phyloP scores from a whole-genome alignment of 1,140 invertebrate species.

The Akabosia matsudoensis region DNA sequence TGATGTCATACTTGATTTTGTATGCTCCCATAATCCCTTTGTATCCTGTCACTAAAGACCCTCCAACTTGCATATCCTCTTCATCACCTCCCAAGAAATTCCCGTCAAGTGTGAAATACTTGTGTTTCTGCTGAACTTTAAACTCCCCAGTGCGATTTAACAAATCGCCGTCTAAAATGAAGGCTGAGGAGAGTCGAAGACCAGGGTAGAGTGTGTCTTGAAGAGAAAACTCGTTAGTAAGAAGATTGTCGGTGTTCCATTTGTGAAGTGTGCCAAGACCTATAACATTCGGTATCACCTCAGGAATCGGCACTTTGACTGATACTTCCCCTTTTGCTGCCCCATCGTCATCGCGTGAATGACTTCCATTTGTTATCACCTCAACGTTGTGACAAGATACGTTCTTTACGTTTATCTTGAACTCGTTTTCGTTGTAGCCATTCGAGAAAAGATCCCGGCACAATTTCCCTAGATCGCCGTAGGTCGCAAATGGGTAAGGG shows the following conservation, averaged over 20 bases:
- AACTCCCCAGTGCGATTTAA: neutral
- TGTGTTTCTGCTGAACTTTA: conserved; percentile 59
- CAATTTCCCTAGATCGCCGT: conserved; percentile 91
- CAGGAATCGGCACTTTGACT: conserved; percentile 62
- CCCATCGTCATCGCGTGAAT: conserved; percentile 74
- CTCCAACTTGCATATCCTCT: conserved; percentile 57
- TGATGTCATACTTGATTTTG: neutral
- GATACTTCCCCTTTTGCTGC: neutral
- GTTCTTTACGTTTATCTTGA: conserved; percentile 92
- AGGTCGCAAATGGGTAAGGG: conserved; percentile 76
- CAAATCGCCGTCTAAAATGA: neutral
- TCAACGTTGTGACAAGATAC: conserved; percentile 88
- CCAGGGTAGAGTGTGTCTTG: conserved; percentile 87
- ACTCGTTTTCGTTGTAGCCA: conserved; percentile 91
- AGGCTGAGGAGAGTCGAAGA: conserved; percentile 77
- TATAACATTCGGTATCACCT: conserved; percentile 52
- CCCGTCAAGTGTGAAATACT: conserved; percentile 76
- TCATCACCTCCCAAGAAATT: conserved; percentile 85
- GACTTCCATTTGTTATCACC: conserved; percentile 80
- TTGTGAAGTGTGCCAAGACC: conserved; percentile 92
- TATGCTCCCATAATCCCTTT: conserved; percentile 57
- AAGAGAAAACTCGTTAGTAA: conserved; percentile 84
- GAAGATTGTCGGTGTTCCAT: conserved; percentile 96
- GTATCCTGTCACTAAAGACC: conserved; percentile 78
- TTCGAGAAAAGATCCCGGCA: conserved; percentile 93